Base-by-base conservation (phyloP, 2,113 vertebrate species). In the Sus scrofa region DNA sequence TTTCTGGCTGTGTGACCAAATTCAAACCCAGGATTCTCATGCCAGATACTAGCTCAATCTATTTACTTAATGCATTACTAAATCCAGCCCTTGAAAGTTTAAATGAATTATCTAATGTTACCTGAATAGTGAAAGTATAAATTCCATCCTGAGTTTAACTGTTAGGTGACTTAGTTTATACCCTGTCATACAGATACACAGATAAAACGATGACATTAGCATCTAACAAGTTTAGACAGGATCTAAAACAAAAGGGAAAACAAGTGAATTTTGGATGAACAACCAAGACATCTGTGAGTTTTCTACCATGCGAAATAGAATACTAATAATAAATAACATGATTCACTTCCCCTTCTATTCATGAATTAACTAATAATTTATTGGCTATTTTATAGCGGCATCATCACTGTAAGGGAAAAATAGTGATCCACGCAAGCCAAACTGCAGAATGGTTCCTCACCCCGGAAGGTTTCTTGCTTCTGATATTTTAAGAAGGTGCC, bases 401-500 rank as follows among this genome's bases (percentile, higher is more conserved):
- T 34, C 85, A 56, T 14, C 56, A 93, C 27, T 58, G 11, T 65
- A 54, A 68, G n/a, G 70, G 68, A n/a, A 95, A 95, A 95, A 62
- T 62, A 81, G 26, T 86, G 62, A 93, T 73, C 63, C 32, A 37
- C 14, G 70, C 15, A 54, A 65, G 60, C 20, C 86, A 89, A 90
- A 77, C 27, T 81, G 65, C 6, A 92, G 74, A 84, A 22, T 22
- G 34, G 60, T 58, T 91, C 62, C 56, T 96, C n/a, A 87, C 54
- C 39, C 34, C 77, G 65, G 89, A 84, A 93, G 60, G 71, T 95
- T 94, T 82, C 70, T 90, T 93, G 65, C 37, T 90, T 87, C 71
- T 94, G 89, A 27, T 93, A 60, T 65, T 84, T 91, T 32, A 90
- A 62, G n/a, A 88, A 97, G 62, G 83, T 82, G 63, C 44, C 74